phyloP scores from a whole-genome alignment of 2,113 vertebrate genomes.

The Chiloscyllium plagiosum region DNA sequence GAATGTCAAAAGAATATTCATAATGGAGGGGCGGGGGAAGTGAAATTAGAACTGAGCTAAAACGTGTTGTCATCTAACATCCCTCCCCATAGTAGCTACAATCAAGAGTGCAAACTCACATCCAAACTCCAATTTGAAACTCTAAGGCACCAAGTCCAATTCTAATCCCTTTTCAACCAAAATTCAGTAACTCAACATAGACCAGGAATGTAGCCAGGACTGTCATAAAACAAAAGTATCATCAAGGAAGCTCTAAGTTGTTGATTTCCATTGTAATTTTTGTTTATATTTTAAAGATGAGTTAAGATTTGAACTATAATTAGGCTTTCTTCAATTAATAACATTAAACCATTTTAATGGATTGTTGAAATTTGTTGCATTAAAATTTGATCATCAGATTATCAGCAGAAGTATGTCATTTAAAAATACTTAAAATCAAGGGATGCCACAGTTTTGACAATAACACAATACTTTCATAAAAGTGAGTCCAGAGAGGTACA shows the following conservation, averaged over 20 bases:
- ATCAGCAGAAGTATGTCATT: neutral
- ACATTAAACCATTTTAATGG: neutral
- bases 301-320: neutral
- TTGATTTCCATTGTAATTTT: neutral
- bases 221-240: neutral
- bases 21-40: neutral
- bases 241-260: neutral
- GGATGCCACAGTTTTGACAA: neutral
- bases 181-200: neutral
- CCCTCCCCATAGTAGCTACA: neutral
- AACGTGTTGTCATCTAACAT: neutral
- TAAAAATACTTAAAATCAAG: neutral
- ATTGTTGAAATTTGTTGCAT: neutral
- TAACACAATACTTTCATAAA: neutral
- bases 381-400: neutral
- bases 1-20: neutral
- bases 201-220: neutral
- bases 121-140: neutral
- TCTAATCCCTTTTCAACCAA: neutral
- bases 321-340: neutral
- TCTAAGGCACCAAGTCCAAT: neutral
- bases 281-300: neutral
- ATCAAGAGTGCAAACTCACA: neutral
- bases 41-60: neutral
- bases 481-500: slow-evolving; percentile 60